A percentile compares a stretch with the other conserved stretches of the same genome.
Evolutionary conservation across 2,888 invertebrate genomes (phyloP).

Genomic region (Beris morrisii): DNA sequence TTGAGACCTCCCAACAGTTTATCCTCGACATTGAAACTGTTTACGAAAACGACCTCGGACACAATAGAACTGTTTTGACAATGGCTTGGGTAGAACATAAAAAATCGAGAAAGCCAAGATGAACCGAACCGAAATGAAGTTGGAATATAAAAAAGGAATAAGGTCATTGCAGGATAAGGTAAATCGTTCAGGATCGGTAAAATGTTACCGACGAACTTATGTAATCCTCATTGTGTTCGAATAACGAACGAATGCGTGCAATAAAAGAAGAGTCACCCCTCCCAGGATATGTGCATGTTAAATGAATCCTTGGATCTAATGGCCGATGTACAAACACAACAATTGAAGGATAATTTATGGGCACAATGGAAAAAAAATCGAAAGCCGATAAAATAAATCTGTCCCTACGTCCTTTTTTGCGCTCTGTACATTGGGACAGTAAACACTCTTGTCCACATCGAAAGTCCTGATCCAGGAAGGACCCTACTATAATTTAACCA

Average conservation of each 20-base stretch:
- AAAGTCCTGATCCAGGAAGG: not conserved
- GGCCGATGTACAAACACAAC: conserved; percentile 26
- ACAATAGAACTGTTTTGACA: conserved; percentile 21
- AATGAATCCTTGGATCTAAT: conserved; percentile 27
- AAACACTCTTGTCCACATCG: no score
- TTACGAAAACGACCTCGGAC: conserved; percentile 19
- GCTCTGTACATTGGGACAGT: no score
- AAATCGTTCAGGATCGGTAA: conserved; percentile 4
- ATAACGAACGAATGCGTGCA: conserved; percentile 7
- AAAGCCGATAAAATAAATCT: conserved; percentile 28
- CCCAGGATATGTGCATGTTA: conserved; percentile 19
- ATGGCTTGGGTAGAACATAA: not conserved
- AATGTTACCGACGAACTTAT: conserved; percentile 16
- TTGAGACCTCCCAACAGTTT: conserved; percentile 17
- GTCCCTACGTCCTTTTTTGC: conserved; percentile 1
- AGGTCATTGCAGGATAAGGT: conserved; percentile 14
- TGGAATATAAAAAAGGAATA: conserved; percentile 10
- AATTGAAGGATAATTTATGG: conserved; percentile 31
- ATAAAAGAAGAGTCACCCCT: conserved; percentile 9
- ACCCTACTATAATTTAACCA: not conserved
- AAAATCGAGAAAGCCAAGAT: no score
- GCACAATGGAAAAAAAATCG: conserved; percentile 3
- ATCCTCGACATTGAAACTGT: conserved; percentile 23
- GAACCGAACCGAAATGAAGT: no score
- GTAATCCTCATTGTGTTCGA: conserved; percentile 25